These are phyloP conservation scores for Scrobipalpa costella DNA, from an alignment of 2,888 invertebrate genomes.

Conservation along the genomic window DNA sequence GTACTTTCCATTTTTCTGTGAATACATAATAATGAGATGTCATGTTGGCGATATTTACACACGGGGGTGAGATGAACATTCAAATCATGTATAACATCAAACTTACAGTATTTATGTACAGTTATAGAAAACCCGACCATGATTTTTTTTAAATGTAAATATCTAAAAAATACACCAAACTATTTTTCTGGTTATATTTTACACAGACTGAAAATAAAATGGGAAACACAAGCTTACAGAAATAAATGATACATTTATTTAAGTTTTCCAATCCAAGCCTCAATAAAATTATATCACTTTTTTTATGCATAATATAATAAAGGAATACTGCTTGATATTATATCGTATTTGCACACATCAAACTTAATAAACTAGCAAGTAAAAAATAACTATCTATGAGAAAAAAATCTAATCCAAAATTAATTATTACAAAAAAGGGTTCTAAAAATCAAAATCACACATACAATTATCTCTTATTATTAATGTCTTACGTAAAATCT, in stretches of 20 bases:
- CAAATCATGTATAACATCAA: slow-evolving; percentile 55
- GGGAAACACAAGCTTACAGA: slow-evolving; percentile 30
- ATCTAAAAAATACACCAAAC: slow-evolving; percentile 63
- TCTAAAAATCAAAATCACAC: slow-evolving; percentile 66
- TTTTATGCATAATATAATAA: slow-evolving; percentile 36
- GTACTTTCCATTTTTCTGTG: slow-evolving; percentile 58
- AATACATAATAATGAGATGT: slow-evolving; percentile 64
- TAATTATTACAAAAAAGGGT: slow-evolving; percentile 56
- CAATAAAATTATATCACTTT: slow-evolving; percentile 69
- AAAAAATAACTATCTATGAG: slow-evolving; percentile 48
- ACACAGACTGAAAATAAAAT: slow-evolving; percentile 35
- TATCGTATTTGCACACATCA: slow-evolving; percentile 50
- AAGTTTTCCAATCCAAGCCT: slow-evolving; percentile 59
- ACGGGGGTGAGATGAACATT: slow-evolving; percentile 50
- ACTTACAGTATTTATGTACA: slow-evolving; percentile 51
- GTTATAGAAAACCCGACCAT: slow-evolving; percentile 51
- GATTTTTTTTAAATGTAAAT: slow-evolving; percentile 50
- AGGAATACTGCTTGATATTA: slow-evolving; percentile 63
- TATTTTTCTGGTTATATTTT: slow-evolving; percentile 49
- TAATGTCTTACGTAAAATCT: slow-evolving; percentile 59
- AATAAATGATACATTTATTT: slow-evolving; percentile 40
- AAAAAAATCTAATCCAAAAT: slow-evolving; percentile 54
- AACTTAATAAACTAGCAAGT: slow-evolving; percentile 42
- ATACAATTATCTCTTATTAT: slow-evolving; percentile 52
- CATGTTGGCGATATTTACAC: slow-evolving; percentile 67